Conservation (phyloP, 2,888 invertebrate genomes). For the Zhengitettix transpicula region DNA sequence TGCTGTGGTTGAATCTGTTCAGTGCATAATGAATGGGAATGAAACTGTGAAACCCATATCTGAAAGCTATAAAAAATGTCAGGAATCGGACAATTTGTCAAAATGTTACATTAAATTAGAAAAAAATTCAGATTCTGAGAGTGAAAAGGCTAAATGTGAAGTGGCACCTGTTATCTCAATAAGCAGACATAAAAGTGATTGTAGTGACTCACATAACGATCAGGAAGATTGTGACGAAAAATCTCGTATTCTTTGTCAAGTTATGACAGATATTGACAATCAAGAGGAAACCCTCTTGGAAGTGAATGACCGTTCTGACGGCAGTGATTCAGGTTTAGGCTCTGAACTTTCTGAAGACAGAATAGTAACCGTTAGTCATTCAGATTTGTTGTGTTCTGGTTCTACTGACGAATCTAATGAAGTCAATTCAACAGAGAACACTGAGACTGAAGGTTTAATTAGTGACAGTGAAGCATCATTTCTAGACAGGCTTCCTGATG, state of each 20-base stretch:
- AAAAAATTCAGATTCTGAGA: too few species aligned
- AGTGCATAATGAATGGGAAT: too few species aligned
- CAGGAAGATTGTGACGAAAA: too few species aligned
- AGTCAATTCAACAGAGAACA: slow-evolving; percentile 4
- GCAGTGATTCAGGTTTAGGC: slow-evolving; percentile 70
- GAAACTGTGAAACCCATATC: too few species aligned
- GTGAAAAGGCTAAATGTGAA: too few species aligned
- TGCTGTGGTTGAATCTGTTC: too few species aligned
- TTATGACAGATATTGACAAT: slow-evolving; percentile 4
- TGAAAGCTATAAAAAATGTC: too few species aligned
- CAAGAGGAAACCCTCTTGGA: slow-evolving; percentile 8
- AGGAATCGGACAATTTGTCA: too few species aligned
- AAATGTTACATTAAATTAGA: too few species aligned
- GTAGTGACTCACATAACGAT: too few species aligned
- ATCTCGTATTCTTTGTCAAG: slow-evolving; percentile 4
- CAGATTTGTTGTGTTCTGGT: slow-evolving; percentile 17
- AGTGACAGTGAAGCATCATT: slow-evolving; percentile 36
- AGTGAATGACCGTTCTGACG: slow-evolving; percentile 42
- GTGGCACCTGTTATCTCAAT: too few species aligned
- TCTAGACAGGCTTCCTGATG: slow-evolving; percentile 29
- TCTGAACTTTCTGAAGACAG: slow-evolving; percentile 51
- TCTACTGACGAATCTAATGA: slow-evolving; percentile 20
- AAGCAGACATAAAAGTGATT: too few species aligned
- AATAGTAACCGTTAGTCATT: neutral
- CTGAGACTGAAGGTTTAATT: slow-evolving; percentile 14